These are phyloP conservation scores for Perognathus longimembris DNA, from an alignment of 2,113 vertebrate genomes.

Conservation along the genomic window DNA sequence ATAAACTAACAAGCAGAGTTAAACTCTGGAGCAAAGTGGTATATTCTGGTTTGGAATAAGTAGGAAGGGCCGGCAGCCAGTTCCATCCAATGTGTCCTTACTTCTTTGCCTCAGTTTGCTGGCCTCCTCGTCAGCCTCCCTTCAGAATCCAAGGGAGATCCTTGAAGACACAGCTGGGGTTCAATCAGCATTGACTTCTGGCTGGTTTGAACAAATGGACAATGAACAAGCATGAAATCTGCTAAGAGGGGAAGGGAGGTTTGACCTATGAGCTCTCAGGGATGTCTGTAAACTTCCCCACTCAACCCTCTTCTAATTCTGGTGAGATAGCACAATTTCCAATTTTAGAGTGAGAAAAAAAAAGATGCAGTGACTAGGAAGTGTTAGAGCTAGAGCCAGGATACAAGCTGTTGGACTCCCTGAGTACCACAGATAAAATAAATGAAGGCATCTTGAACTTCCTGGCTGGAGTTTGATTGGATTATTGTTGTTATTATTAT, in stretches of 20 bases:
- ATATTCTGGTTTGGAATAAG: neutral
- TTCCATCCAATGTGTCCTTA: neutral
- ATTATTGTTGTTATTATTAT: too few species aligned
- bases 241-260: neutral
- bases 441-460: neutral
- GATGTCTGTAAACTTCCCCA: neutral
- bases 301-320: neutral
- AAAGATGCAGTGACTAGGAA: too few species aligned
- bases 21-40: neutral
- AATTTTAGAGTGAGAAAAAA: neutral
- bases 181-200: neutral
- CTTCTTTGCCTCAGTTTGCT: too few species aligned
- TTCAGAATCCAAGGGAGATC: neutral
- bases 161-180: neutral
- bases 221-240: neutral
- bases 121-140: neutral
- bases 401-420: neutral
- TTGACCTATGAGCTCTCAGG: neutral
- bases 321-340: neutral
- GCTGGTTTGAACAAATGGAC: neutral
- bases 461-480: too few species aligned
- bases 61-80: neutral
- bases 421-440: neutral
- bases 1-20: neutral
- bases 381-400: neutral